Evolutionary conservation across 2,888 invertebrate species (phyloP).

Genomic region (Psylliodes chrysocephalus): DNA sequence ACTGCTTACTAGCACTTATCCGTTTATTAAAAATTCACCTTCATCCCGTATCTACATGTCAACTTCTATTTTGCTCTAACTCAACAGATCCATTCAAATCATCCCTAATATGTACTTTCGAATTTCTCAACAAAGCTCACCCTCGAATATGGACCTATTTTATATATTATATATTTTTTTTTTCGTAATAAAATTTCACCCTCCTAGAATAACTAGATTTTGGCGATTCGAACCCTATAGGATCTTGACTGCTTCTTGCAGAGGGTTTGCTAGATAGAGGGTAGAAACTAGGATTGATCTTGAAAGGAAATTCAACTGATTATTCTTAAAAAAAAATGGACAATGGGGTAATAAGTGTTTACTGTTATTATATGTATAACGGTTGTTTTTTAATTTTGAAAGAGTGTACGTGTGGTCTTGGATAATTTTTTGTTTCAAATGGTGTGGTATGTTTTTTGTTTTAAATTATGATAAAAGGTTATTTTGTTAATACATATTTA

Average conservation of each 20-base stretch:
- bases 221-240: neutral
- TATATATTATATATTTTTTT: no score
- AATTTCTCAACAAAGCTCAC: neutral
- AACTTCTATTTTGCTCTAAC: neutral
- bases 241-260: neutral
- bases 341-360: no score
- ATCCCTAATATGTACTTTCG: conserved; percentile 1
- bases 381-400: no score
- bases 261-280: neutral
- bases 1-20: no score
- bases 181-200: conserved; percentile 12
- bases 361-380: no score
- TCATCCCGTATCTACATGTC: neutral
- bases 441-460: no score
- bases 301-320: neutral
- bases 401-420: no score
- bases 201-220: conserved; percentile 16
- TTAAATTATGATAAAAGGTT: no score
- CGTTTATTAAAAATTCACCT: no score
- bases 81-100: conserved; percentile 6
- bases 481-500: no score
- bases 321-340: neutral
- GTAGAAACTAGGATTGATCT: neutral
- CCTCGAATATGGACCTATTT: neutral
- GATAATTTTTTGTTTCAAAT: no score